Conservation (phyloP, 2,888 invertebrate genomes). For the Cacoxenus indagator region DNA sequence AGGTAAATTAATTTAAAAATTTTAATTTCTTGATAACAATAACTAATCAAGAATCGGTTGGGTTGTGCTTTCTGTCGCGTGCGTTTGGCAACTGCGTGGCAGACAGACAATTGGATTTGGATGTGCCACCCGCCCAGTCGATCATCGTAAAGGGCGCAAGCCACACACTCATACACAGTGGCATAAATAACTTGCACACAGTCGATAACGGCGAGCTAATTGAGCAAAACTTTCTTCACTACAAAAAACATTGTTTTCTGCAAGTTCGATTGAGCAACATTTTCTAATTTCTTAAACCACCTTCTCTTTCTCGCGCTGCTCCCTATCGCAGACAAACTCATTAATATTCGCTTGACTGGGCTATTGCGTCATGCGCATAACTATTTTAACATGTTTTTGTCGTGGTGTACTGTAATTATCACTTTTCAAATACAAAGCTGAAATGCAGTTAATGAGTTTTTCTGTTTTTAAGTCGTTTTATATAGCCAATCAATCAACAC, state of each 20-base stretch:
- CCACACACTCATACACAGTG: not conserved
- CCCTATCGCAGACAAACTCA: constrained; percentile 33
- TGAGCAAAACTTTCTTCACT: constrained; percentile 13
- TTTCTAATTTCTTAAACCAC: constrained; percentile 1
- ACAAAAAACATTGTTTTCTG: not conserved
- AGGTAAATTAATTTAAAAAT: not conserved
- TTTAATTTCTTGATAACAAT: too few relatives aligned
- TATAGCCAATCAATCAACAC: constrained; percentile 26
- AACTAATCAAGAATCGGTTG: not conserved
- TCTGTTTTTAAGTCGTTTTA: constrained; percentile 21
- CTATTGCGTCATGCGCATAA: constrained; percentile 48
- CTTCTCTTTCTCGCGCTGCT: not conserved
- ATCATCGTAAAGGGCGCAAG: not conserved
- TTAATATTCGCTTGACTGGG: constrained; percentile 40
- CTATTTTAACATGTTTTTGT: not conserved
- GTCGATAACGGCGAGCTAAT: constrained; percentile 11
- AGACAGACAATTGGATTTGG: not conserved
- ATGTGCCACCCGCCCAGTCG: too few relatives aligned
- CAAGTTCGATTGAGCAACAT: not conserved
- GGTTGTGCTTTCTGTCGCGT: not conserved
- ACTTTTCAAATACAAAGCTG: not conserved
- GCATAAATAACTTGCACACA: too few relatives aligned
- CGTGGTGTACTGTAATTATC: not conserved
- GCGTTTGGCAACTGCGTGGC: not conserved
- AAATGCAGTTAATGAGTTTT: not conserved